These are phyloP conservation scores for Amitus sp. DNA, from an alignment of 2,888 invertebrate genomes.

Conservation along the genomic window DNA sequence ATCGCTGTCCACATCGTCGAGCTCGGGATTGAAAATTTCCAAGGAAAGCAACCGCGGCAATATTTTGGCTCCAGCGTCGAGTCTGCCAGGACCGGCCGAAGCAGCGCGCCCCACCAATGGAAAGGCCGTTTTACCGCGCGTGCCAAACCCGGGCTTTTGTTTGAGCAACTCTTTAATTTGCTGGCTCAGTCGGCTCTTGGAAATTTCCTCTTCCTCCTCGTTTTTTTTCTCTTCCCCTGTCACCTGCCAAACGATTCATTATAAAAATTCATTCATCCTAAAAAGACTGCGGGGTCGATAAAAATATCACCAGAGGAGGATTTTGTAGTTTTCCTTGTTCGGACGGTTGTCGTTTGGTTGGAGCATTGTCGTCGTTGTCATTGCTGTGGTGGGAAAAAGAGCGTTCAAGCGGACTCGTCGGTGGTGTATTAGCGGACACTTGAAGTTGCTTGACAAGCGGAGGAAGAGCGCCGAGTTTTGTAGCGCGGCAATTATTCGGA, in stretches of 20 bases:
- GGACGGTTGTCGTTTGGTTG: neutral
- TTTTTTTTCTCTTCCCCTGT: constrained; percentile 7
- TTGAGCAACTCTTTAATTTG: constrained; percentile 78
- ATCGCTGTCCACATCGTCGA: constrained; percentile 90
- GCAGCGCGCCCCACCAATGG: constrained; percentile 79
- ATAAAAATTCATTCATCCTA: too few species aligned
- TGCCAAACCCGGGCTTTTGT: constrained; percentile 75
- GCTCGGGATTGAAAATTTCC: constrained; percentile 90
- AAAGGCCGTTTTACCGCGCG: constrained; percentile 69
- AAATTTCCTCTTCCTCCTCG: constrained; percentile 67
- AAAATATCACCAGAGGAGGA: too few species aligned
- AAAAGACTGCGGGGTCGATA: too few species aligned
- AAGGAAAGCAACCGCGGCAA: constrained; percentile 81
- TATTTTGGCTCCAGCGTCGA: constrained; percentile 73
- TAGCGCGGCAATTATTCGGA: too few species aligned
- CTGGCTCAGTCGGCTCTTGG: constrained; percentile 74
- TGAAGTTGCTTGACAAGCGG: constrained; percentile 70
- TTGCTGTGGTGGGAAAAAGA: constrained; percentile 44
- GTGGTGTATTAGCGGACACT: constrained; percentile 70
- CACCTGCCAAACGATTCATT: too few species aligned
- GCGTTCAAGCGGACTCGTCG: constrained; percentile 57
- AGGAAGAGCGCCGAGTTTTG: constrained; percentile 72
- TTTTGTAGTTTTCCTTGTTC: too few species aligned
- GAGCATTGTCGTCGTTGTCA: constrained; percentile 23
- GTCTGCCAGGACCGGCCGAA: constrained; percentile 68